phyloP scores from a whole-genome alignment of 1,140 invertebrate species.

The Melipona quadrifasciata region DNA sequence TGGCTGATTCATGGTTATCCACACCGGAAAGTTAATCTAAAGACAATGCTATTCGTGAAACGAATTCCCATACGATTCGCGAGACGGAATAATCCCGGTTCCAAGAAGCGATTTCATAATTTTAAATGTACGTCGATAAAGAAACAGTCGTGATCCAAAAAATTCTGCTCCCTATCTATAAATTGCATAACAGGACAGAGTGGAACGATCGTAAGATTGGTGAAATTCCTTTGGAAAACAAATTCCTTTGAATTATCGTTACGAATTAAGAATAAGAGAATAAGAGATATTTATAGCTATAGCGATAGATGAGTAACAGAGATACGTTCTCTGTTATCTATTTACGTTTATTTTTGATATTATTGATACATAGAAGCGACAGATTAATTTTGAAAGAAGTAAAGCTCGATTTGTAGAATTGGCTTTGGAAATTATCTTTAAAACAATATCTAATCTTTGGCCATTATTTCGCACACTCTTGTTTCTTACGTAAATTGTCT shows the following conservation, averaged over 20 bases:
- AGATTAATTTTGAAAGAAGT: no score
- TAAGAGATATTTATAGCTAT: not conserved
- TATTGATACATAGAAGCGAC: no score
- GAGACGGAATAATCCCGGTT: no score
- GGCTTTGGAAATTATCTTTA: not conserved
- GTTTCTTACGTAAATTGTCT: not conserved
- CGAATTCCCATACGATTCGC: not conserved
- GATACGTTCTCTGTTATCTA: no score
- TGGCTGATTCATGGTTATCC: not conserved
- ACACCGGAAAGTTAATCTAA: not conserved
- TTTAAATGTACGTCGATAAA: not conserved
- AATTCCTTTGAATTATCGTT: not conserved
- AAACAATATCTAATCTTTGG: not conserved
- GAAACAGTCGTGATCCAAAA: not conserved
- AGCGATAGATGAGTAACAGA: no score
- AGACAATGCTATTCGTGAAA: not conserved
- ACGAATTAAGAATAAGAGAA: not conserved
- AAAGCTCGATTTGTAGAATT: no score
- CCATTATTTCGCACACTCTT: rapidly evolving
- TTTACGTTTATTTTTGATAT: no score
- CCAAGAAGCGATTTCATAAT: not conserved
- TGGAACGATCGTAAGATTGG: not conserved
- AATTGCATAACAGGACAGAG: not conserved
- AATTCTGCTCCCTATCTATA: not conserved
- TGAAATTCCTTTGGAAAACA: not conserved